Conservation (phyloP, 2,797 vertebrate species). For the Pseudocheirus occidentalis region DNA sequence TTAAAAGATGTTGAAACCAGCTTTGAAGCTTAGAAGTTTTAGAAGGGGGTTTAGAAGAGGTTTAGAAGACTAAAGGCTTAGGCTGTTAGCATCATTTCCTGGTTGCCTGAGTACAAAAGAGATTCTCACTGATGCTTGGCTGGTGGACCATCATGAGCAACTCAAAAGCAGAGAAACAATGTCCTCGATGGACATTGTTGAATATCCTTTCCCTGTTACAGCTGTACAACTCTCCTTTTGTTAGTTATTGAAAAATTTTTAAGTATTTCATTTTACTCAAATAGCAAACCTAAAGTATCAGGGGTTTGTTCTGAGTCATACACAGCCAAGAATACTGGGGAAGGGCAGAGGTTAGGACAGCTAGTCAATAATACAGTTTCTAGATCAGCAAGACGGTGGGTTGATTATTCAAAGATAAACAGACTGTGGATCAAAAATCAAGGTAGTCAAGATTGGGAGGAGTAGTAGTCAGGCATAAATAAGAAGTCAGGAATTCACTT, state of each 20-base stretch:
- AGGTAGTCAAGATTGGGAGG: neutral
- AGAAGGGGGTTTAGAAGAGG: too few relatives aligned
- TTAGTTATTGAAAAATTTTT: neutral
- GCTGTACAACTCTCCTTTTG: neutral
- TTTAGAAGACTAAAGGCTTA: neutral
- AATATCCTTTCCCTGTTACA: neutral
- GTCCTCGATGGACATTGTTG: neutral
- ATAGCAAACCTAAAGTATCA: neutral
- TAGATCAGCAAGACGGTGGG: neutral
- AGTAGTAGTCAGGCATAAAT: neutral
- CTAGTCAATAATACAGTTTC: neutral
- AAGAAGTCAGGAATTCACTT: neutral
- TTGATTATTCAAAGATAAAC: neutral
- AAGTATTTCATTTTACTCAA: neutral
- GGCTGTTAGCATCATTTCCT: neutral
- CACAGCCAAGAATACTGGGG: neutral
- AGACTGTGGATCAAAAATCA: neutral
- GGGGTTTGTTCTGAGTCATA: neutral
- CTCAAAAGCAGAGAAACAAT: neutral
- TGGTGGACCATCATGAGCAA: neutral
- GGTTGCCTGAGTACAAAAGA: neutral
- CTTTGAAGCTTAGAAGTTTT: neutral
- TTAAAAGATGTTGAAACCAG: neutral
- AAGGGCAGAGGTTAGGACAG: neutral
- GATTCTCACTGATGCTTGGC: neutral